Evolutionary conservation across 2,888 invertebrate genomes (phyloP).

Genomic region (Neoascia interrupta): DNA sequence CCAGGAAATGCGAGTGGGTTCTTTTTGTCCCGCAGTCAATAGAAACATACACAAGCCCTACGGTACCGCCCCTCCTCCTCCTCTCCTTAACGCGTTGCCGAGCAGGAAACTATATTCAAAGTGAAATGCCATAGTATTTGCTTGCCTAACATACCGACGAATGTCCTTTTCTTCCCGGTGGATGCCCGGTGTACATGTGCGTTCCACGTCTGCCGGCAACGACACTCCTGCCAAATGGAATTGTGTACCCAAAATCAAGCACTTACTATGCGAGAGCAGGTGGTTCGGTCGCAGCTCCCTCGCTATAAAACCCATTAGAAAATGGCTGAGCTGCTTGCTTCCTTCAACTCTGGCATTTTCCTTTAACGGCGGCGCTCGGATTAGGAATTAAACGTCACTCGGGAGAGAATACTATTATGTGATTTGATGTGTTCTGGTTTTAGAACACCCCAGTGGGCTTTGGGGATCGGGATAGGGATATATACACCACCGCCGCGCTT

Average conservation of each 20-base stretch:
- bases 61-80: not conserved
- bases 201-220: constrained; percentile 1
- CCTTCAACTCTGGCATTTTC: constrained; percentile 23
- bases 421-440: constrained; percentile 50
- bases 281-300: constrained; percentile 8
- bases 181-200: too few relatives aligned
- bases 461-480: too few relatives aligned
- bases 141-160: constrained; percentile 35
- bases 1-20: constrained; percentile 1
- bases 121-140: constrained; percentile 45
- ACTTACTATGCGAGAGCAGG: constrained; percentile 56
- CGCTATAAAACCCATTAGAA: constrained; percentile 23
- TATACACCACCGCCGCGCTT: not conserved
- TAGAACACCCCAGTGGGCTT: too few relatives aligned
- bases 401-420: constrained; percentile 50
- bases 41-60: too few relatives aligned
- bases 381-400: constrained; percentile 59
- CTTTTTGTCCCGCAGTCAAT: too few relatives aligned
- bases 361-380: constrained; percentile 35
- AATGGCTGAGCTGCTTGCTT: constrained; percentile 5
- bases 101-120: constrained; percentile 56
- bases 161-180: constrained; percentile 43
- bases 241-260: constrained; percentile 18
- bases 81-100: too few relatives aligned
- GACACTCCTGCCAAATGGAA: not conserved